Evolutionary conservation across 1,140 invertebrate species (phyloP).

Genomic region (Centruroides sculpturatus): DNA sequence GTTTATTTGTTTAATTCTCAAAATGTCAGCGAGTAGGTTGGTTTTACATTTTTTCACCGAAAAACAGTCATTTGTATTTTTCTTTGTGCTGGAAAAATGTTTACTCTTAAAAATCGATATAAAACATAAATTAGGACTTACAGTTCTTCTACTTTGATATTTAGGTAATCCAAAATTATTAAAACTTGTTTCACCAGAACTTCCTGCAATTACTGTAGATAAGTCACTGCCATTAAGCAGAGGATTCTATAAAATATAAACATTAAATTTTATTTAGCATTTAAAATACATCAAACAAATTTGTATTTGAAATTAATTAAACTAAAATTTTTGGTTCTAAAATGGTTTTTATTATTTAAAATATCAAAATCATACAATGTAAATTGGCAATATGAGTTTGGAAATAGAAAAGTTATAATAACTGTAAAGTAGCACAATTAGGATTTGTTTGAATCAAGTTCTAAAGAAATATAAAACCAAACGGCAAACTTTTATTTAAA

Average conservation of each 20-base stretch:
- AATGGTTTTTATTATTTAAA: no score
- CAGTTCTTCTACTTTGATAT: constrained; percentile 81
- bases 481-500: no score
- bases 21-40: no score
- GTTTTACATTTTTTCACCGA: constrained; percentile 26
- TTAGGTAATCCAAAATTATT: constrained; percentile 71
- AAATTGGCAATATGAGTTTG: no score
- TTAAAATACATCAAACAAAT: background rate
- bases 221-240: constrained; percentile 87
- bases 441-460: no score
- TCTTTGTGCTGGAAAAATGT: background rate
- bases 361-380: no score
- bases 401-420: no score
- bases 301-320: background rate
- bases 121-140: constrained; percentile 24
- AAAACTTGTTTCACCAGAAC: constrained; percentile 60
- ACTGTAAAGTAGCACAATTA: no score
- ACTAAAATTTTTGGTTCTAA: background rate
- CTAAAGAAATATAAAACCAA: no score
- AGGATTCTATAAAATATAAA: constrained; percentile 57
- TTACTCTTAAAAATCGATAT: background rate
- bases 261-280: background rate
- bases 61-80: background rate
- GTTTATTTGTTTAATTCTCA: no score
- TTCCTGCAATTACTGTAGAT: constrained; percentile 91